phyloP scores from a whole-genome alignment of 2,113 vertebrate species.

The Nansenia antarctica region DNA sequence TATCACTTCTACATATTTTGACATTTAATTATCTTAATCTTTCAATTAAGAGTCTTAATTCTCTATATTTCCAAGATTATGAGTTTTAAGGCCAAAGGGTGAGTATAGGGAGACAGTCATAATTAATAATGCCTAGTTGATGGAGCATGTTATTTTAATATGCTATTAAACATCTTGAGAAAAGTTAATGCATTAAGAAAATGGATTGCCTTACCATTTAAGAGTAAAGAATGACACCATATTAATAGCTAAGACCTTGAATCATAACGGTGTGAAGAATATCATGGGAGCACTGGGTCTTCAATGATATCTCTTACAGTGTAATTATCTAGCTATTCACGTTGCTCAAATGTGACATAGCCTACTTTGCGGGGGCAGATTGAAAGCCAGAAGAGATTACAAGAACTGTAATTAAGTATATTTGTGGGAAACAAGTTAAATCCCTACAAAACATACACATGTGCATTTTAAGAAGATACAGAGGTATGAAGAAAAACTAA shows the following conservation, averaged over 20 bases:
- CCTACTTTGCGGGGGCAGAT: too few species aligned
- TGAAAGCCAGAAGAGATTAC: too few species aligned
- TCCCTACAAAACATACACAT: too few species aligned
- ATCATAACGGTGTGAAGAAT: slow-evolving; percentile 10
- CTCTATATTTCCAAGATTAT: slow-evolving; percentile 2
- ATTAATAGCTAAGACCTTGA: slow-evolving; percentile 24
- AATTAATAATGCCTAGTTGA: slow-evolving; percentile 26
- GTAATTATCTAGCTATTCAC: background rate
- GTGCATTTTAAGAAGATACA: too few species aligned
- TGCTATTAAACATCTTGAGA: slow-evolving; percentile 26
- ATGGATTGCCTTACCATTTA: slow-evolving; percentile 24
- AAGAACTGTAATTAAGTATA: background rate
- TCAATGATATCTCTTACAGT: slow-evolving; percentile 22
- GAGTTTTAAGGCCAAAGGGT: slow-evolving; percentile 4
- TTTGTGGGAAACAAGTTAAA: too few species aligned
- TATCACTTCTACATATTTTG: too few species aligned
- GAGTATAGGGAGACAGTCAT: background rate
- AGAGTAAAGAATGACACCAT: slow-evolving; percentile 23
- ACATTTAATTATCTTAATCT: too few species aligned
- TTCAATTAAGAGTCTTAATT: background rate
- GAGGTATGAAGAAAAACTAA: too few species aligned
- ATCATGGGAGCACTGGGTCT: background rate
- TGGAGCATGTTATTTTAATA: slow-evolving; percentile 36
- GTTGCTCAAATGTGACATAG: too few species aligned
- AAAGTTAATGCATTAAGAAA: slow-evolving; percentile 37